Evolutionary conservation across 2,888 invertebrate genomes (phyloP), one percentile per base, ranked within the genome.

Genomic region (Onthophagus sagittarius): DNA sequence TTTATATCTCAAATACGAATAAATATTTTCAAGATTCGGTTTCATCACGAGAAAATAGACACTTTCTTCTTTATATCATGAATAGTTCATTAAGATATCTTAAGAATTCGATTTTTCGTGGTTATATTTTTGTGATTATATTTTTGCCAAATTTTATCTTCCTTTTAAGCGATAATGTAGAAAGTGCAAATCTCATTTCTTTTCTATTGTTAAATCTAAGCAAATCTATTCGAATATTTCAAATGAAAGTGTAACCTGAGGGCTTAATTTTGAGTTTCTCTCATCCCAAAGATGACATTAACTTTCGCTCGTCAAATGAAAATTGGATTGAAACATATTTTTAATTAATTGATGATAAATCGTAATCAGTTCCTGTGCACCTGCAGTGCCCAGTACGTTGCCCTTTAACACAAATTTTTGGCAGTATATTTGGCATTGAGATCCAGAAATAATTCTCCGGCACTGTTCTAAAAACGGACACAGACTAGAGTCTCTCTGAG

Each of bases 381-480:
- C 75, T 75, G 75, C 75, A 76, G 23, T 23, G 63, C 62, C 62
- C 70, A 69, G 78, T 77, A 76, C 78, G 73, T 77, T 78, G 78
- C 78, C 78, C 78, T 78, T 78, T 78, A 76, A 75, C 76, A 75
- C 77, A 76, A 76, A 76, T 78, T 78, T 78, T 78, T 78, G 78
- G 77, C 78, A 78, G 71, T 73, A 71, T 73, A 72, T 75, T 63
- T 74, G 77, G 76, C 78, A 78, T 77, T 77, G 78, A 75, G 75
- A 65, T 75, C 74, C 73, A 76, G 75, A 78, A 76, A 77, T 78
- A 78, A 74, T 64, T 23, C 71, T 23, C 67, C 67, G 15, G 23
- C 67, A 67, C 67, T 32, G 67, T 67, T 67, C 67, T 67, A 67
- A 67, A 67, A 67, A 9, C 67, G 39, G 39, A 53, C 39, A 9